Evolutionary conservation across 2,113 vertebrate genomes (phyloP), one percentile per base, ranked within the genome.

Genomic region (Eretmochelys imbricata): DNA sequence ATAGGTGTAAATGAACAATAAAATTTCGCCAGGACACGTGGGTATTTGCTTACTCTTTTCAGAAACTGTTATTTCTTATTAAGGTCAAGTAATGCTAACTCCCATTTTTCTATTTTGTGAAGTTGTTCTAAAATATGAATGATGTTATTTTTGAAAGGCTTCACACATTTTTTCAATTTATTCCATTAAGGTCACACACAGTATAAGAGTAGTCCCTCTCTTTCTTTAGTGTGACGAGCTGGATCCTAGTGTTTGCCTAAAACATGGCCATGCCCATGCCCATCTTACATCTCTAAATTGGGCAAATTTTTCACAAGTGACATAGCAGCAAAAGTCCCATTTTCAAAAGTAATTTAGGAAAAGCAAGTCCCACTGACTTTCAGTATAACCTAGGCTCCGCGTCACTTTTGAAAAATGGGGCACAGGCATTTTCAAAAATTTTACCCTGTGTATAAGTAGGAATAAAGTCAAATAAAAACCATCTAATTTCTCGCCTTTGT

Each of bases 181-280:
- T 31, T 78, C 78, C 46, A 2, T 53, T 2, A 82, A 81, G 81
- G 76, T 1, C 2, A 35, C 20, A 0, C 20, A 0, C 19, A 4
- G 78, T 3, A 0, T 1, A 50, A 35, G 31, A n/a, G 53, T 55
- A 24, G 72, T 46, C 48, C 3, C 55, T 59, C 17, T 35, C 57
- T 83, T 72, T 72, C 53, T 42, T 20, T 0, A 42, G 42, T 20
- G 5, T 10, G 57, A 55, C 24, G 27, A 55, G 53, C 48, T 1
- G 6, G 22, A 55, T 82, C 81, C 25, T 25, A 11, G 46, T 0
- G 31, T 6, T 24, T 51, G 38, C 69, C 17, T 46, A 13, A 4
- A 55, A n/a, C 85, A 53, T 0, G 0, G 69, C 78, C 78, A 6
- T 1, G 0, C 55, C 78, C 78, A 6, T 1, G 0, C 55, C 78